phyloP scores from a whole-genome alignment of 1,140 invertebrate species.

The Cheumatopsyche charites region DNA sequence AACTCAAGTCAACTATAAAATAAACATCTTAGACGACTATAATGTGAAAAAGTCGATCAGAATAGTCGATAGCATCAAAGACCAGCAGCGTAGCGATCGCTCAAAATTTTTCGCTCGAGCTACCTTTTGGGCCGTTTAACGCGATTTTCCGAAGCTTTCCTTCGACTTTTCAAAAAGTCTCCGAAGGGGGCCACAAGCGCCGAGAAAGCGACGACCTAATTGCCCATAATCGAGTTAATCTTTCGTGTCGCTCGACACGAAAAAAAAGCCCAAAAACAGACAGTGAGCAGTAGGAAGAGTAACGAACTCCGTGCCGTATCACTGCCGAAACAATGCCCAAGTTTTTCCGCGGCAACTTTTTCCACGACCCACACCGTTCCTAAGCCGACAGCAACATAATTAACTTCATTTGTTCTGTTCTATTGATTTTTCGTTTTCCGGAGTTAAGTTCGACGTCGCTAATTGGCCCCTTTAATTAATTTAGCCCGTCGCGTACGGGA shows the following conservation, averaged over 20 bases:
- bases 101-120: background rate
- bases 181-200: background rate
- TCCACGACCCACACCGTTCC: background rate
- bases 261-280: no score
- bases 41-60: no score
- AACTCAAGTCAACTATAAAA: no score
- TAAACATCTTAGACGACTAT: no score
- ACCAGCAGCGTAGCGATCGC: background rate
- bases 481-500: background rate
- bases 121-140: background rate
- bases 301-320: slow-evolving; percentile 12
- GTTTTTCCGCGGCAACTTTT: slow-evolving; percentile 11
- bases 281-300: background rate
- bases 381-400: slow-evolving; percentile 3
- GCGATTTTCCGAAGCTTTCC: background rate
- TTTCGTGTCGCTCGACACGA: slow-evolving; percentile 3
- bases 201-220: background rate
- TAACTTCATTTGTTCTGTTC: slow-evolving; percentile 25
- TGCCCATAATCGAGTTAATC: slow-evolving; percentile 19
- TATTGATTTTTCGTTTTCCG: slow-evolving; percentile 15
- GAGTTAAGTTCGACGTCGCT: slow-evolving; percentile 1
- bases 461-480: slow-evolving; percentile 22
- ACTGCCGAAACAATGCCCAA: slow-evolving; percentile 5
- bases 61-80: no score
- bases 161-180: background rate